A percentile compares a stretch with the other conserved stretches of the same genome.
phyloP scores from a whole-genome alignment of 1,140 invertebrate genomes.

The Trachymyrmex cornetzi region DNA sequence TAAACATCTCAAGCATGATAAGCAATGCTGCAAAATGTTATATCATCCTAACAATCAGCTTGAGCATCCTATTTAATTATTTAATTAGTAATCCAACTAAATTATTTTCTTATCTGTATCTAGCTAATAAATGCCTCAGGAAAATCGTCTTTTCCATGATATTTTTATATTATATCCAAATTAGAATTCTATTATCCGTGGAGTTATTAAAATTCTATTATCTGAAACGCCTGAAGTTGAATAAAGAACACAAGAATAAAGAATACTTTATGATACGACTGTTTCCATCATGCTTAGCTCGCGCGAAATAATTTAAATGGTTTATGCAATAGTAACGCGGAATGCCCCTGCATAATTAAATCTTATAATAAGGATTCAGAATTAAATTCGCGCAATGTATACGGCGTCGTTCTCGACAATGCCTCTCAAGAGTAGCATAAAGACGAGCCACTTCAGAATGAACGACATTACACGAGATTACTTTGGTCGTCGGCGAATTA shows the following conservation, averaged over 20 bases:
- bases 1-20: too few relatives aligned
- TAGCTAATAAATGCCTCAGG: too few relatives aligned
- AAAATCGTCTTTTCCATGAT: too few relatives aligned
- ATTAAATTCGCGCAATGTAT: constrained; percentile 52
- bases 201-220: not conserved
- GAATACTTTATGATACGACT: not conserved
- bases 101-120: too few relatives aligned
- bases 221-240: not conserved
- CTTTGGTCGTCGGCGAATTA: constrained; percentile 54
- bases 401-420: constrained; percentile 16
- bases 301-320: constrained; percentile 1
- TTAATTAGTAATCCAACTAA: too few relatives aligned
- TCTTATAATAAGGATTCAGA: constrained; percentile 47
- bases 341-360: constrained; percentile 47
- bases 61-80: too few relatives aligned
- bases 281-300: not conserved
- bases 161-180: not conserved
- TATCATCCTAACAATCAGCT: too few relatives aligned
- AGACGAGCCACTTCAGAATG: constrained; percentile 54
- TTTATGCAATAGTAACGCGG: not conserved
- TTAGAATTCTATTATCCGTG: not conserved
- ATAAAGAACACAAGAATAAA: not conserved
- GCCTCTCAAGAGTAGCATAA: constrained; percentile 51
- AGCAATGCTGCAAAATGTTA: too few relatives aligned
- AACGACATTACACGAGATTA: constrained; percentile 51